Evolutionary conservation across 2,888 invertebrate genomes (phyloP).

Genomic region (Folsomia candida): DNA sequence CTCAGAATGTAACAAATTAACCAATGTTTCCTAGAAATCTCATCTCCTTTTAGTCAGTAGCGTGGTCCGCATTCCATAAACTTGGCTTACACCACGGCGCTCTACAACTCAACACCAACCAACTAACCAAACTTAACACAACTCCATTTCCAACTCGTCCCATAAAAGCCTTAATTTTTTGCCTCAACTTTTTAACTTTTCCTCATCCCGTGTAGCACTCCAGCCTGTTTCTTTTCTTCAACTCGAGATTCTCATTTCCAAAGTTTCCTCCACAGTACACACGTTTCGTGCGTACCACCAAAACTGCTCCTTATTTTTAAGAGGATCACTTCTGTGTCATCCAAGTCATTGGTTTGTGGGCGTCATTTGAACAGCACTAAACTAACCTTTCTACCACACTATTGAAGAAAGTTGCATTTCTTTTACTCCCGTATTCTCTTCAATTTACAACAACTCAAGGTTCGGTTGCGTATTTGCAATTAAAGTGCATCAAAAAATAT

Average conservation of each 20-base stretch:
- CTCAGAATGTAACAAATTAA: slow-evolving; percentile 27
- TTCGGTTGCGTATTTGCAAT: too few species aligned
- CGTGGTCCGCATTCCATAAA: slow-evolving; percentile 1
- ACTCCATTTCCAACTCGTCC: slow-evolving; percentile 5
- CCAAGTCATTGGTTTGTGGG: neutral
- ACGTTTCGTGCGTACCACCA: neutral
- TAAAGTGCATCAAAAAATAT: too few species aligned
- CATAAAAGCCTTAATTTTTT: slow-evolving; percentile 26
- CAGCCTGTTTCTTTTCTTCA: neutral
- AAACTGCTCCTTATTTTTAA: neutral
- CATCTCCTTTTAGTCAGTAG: slow-evolving; percentile 14
- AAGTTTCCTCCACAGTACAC: slow-evolving; percentile 16
- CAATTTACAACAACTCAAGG: slow-evolving; percentile 17
- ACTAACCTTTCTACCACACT: neutral
- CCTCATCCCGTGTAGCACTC: neutral
- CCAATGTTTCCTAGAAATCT: slow-evolving; percentile 26
- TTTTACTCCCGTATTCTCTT: slow-evolving; percentile 11
- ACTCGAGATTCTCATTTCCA: slow-evolving; percentile 18
- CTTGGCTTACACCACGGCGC: slow-evolving; percentile 1
- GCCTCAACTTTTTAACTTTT: slow-evolving; percentile 28
- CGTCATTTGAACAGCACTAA: neutral
- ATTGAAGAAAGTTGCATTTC: slow-evolving; percentile 5
- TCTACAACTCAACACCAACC: neutral
- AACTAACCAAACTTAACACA: neutral
- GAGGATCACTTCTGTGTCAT: neutral